A percentile compares a stretch with the other conserved stretches of the same genome.
Conservation (phyloP, 1,140 invertebrate genomes). For the Diuraphis noxia region DNA sequence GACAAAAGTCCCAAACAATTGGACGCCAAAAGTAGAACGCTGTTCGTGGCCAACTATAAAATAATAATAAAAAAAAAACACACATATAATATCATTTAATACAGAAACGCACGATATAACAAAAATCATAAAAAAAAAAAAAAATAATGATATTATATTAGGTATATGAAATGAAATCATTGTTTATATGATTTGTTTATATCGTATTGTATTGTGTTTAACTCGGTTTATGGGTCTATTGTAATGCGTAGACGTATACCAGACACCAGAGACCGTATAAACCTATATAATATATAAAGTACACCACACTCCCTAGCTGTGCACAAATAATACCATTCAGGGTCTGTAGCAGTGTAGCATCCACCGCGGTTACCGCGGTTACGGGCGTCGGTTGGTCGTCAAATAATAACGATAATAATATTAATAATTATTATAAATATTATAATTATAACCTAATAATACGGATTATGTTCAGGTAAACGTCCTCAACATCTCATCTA, state of each 20-base stretch:
- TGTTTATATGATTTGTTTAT: neutral
- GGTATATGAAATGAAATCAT: neutral
- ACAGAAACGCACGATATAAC: neutral
- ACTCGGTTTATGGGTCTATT: neutral
- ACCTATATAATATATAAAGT: no score
- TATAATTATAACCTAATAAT: neutral
- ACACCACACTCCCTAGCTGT: neutral
- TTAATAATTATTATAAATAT: neutral
- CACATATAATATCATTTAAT: neutral
- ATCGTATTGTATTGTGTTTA: neutral
- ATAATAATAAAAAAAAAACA: neutral
- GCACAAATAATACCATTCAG: neutral
- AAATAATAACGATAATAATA: neutral
- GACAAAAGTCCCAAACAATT: conserved; percentile 74
- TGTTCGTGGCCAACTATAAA: conserved; percentile 71
- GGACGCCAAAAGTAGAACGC: conserved; percentile 71
- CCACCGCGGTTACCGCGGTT: neutral
- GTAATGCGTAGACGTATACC: neutral
- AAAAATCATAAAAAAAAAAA: neutral
- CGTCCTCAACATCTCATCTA: no score
- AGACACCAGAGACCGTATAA: neutral
- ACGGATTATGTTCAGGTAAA: neutral
- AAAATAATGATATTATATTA: neutral
- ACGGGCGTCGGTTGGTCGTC: neutral
- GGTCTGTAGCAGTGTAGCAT: neutral